A percentile compares a stretch with the other conserved stretches of the same genome.
Evolutionary conservation across 2,888 invertebrate species (phyloP).

Genomic region (Hydriomena furcata): DNA sequence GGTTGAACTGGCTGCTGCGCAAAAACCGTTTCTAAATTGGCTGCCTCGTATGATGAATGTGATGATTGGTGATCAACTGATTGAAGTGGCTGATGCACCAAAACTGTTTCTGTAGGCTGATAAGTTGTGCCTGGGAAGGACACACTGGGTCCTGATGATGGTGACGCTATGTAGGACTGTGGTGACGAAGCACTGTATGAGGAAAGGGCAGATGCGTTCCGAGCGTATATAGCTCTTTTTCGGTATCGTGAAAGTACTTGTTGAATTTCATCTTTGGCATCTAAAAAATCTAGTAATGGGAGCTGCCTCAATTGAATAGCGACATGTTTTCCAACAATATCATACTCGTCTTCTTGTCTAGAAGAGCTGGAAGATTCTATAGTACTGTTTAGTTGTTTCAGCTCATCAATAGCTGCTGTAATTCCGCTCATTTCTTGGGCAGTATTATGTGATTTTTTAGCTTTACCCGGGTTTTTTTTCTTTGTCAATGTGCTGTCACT

Average conservation of each 20-base stretch:
- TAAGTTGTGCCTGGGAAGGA: conserved; percentile 18
- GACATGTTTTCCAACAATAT: conserved; percentile 34
- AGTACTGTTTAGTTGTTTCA: conserved; percentile 33
- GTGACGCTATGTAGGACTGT: conserved; percentile 24
- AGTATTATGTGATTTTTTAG: conserved; percentile 32
- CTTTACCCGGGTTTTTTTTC: conserved; percentile 29
- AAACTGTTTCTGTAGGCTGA: conserved; percentile 16
- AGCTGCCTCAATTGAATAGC: conserved; percentile 32
- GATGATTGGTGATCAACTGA: conserved; percentile 22
- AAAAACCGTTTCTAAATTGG: conserved; percentile 20
- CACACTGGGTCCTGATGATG: conserved; percentile 24
- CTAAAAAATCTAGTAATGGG: conserved; percentile 30
- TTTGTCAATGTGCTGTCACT: conserved; percentile 28
- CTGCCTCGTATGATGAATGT: conserved; percentile 19
- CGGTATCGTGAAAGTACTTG: conserved; percentile 30
- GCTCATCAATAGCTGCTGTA: conserved; percentile 33
- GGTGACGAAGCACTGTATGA: conserved; percentile 27
- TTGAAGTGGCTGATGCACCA: no score
- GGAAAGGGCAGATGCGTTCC: conserved; percentile 26
- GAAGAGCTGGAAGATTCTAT: conserved; percentile 29
- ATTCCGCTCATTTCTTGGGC: conserved; percentile 31
- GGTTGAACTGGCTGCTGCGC: conserved; percentile 25
- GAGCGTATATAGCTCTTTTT: conserved; percentile 21
- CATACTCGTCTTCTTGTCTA: conserved; percentile 31
- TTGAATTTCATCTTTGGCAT: conserved; percentile 34